Evolutionary conservation across 2,797 vertebrate genomes (phyloP).

Genomic region (Silurus aristotelis): DNA sequence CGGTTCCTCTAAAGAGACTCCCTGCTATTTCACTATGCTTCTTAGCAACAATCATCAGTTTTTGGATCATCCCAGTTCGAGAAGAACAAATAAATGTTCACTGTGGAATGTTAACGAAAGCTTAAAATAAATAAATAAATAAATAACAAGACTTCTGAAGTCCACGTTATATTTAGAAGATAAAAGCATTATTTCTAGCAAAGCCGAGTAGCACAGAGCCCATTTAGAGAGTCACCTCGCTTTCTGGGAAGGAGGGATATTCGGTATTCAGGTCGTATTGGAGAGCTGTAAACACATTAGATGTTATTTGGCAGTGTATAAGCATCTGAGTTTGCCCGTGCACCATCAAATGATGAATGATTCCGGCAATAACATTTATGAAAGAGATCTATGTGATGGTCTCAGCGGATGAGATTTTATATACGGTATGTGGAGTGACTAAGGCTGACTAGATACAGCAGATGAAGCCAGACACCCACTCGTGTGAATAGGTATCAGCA

Average conservation of each 20-base stretch:
- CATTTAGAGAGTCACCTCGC: conserved; percentile 53
- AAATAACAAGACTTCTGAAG: conserved; percentile 16
- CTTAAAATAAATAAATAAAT: conserved; percentile 2
- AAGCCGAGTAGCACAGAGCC: conserved; percentile 55
- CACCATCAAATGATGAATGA: conserved; percentile 22
- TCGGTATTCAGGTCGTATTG: conserved; percentile 56
- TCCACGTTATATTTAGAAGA: conserved; percentile 15
- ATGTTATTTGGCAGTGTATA: conserved; percentile 45
- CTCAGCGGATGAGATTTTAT: conserved; percentile 32
- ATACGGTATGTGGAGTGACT: conserved; percentile 4
- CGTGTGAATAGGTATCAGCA: not conserved
- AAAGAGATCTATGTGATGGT: conserved; percentile 18
- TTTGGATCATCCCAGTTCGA: not conserved
- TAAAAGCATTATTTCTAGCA: conserved; percentile 39
- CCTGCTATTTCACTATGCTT: not conserved
- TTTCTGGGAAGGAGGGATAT: conserved; percentile 60
- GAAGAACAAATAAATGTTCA: not conserved
- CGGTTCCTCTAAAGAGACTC: no score
- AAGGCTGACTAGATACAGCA: conserved; percentile 11
- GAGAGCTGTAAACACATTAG: conserved; percentile 53
- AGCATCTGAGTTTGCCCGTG: conserved; percentile 22
- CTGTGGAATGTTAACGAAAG: not conserved
- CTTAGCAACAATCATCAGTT: not conserved
- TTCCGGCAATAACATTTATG: conserved; percentile 36
- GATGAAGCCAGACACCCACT: not conserved